These are phyloP conservation scores for Yasuhikotakia modesta DNA, from an alignment of 2,797 vertebrate species.

Conservation along the genomic window DNA sequence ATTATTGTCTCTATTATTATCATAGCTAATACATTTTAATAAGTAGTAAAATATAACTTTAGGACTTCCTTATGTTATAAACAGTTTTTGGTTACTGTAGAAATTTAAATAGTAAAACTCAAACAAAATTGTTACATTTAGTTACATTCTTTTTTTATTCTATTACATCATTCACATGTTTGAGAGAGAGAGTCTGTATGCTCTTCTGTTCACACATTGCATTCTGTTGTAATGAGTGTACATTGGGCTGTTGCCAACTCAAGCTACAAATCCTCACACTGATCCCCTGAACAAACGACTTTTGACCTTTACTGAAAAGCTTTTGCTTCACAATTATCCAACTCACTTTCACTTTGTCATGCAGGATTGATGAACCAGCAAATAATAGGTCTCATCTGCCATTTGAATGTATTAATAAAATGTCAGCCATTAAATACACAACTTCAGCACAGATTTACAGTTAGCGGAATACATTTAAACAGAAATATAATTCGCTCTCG, in stretches of 20 bases:
- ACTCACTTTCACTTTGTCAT: constrained; percentile 69
- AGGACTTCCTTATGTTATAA: too few species aligned
- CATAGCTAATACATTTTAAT: too few species aligned
- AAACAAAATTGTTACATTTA: not conserved
- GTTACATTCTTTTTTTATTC: too few species aligned
- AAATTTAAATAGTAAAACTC: not conserved
- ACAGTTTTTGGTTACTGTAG: not conserved
- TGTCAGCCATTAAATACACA: constrained; percentile 75
- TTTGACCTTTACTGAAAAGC: constrained; percentile 68
- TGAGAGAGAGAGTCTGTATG: not conserved
- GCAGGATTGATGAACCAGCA: constrained; percentile 76
- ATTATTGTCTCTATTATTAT: too few species aligned
- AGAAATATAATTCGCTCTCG: too few species aligned
- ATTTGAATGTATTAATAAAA: constrained; percentile 89
- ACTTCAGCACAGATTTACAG: constrained; percentile 65
- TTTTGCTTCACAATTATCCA: constrained; percentile 65
- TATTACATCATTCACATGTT: too few species aligned
- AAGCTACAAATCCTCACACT: constrained; percentile 56
- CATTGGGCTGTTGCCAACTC: constrained; percentile 50
- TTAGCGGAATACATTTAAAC: constrained; percentile 39
- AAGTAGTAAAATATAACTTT: too few species aligned
- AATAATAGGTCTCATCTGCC: constrained; percentile 75
- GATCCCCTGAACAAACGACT: constrained; percentile 59
- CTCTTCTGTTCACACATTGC: constrained; percentile 15
- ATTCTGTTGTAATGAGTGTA: constrained; percentile 12